A percentile compares a stretch with the other conserved stretches of the same genome.
Evolutionary conservation across 1,140 invertebrate species (phyloP).

Genomic region (Oryzaephilus surinamensis): DNA sequence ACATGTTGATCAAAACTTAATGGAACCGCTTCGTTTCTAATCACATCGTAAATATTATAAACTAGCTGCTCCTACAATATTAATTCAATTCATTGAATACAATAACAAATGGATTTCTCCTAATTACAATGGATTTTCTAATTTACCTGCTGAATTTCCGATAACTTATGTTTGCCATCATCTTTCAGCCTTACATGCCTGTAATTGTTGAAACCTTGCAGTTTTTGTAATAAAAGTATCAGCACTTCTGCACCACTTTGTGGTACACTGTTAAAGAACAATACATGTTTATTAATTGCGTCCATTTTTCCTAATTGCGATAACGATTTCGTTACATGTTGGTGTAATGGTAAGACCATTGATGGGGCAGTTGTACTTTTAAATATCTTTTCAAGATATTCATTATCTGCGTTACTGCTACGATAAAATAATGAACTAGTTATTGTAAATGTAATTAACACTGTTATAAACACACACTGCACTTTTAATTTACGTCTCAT

Average conservation of each 20-base stretch:
- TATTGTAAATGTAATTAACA: conserved; percentile 3
- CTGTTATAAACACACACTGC: conserved; percentile 5
- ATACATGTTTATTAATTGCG: conserved; percentile 40
- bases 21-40: conserved; percentile 45
- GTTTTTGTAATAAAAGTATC: conserved; percentile 50
- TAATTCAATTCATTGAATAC: too few species aligned
- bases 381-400: conserved; percentile 1
- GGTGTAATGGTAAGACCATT: conserved; percentile 3
- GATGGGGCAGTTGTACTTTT: not conserved
- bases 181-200: conserved; percentile 46
- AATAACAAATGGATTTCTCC: too few species aligned
- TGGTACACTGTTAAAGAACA: conserved; percentile 56
- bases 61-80: conserved; percentile 45
- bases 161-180: conserved; percentile 35
- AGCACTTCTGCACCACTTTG: conserved; percentile 54
- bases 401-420: conserved; percentile 3
- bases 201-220: conserved; percentile 51
- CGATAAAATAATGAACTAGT: conserved; percentile 7
- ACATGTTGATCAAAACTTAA: conserved; percentile 53
- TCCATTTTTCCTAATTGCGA: conserved; percentile 40
- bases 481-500: conserved; percentile 6
- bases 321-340: conserved; percentile 44
- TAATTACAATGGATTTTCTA: too few species aligned
- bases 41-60: conserved; percentile 42
- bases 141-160: conserved; percentile 39